These are phyloP conservation scores for Caenorhabditis drosophilae DNA, from an alignment of 2,888 invertebrate genomes.

Conservation along the genomic window DNA sequence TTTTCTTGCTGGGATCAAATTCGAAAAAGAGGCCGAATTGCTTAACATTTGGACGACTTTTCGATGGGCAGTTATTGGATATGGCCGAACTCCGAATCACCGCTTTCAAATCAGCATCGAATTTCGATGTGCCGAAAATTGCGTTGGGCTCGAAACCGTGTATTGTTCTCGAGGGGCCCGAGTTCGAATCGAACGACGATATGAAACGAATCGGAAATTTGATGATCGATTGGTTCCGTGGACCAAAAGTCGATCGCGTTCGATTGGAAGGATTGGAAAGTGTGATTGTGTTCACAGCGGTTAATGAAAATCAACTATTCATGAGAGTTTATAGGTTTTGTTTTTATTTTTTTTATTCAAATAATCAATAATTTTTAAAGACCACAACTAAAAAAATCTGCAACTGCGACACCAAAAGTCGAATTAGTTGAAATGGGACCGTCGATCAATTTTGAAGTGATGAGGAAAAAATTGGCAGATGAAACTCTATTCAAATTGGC, in stretches of 20 bases:
- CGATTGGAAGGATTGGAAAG: slow-evolving; percentile 92
- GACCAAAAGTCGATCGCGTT: slow-evolving; percentile 81
- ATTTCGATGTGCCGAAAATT: slow-evolving; percentile 76
- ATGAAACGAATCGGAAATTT: slow-evolving; percentile 84
- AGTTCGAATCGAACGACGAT: slow-evolving; percentile 82
- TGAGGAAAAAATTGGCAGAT: slow-evolving; percentile 86
- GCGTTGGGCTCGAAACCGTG: slow-evolving; percentile 86
- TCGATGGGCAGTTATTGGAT: slow-evolving; percentile 87
- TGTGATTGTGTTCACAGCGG: slow-evolving; percentile 85
- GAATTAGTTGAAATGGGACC: slow-evolving; percentile 95
- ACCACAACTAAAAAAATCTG: slow-evolving; percentile 87
- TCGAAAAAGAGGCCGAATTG: slow-evolving; percentile 79
- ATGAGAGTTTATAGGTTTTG: slow-evolving; percentile 78
- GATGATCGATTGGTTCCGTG: slow-evolving; percentile 87
- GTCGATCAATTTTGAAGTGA: slow-evolving; percentile 80
- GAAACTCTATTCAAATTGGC: slow-evolving; percentile 77
- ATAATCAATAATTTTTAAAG: slow-evolving; percentile 70
- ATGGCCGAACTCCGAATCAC: slow-evolving; percentile 94
- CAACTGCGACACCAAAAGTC: slow-evolving; percentile 83
- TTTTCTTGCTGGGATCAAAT: slow-evolving; percentile 89
- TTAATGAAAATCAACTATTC: slow-evolving; percentile 79
- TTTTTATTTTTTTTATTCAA: slow-evolving; percentile 21
- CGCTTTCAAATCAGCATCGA: slow-evolving; percentile 76
- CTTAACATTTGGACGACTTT: slow-evolving; percentile 77
- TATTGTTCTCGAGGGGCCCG: slow-evolving; percentile 87